These are phyloP conservation scores for Dendrolimus punctatus DNA, from an alignment of 1,140 invertebrate genomes.

Conservation along the genomic window DNA sequence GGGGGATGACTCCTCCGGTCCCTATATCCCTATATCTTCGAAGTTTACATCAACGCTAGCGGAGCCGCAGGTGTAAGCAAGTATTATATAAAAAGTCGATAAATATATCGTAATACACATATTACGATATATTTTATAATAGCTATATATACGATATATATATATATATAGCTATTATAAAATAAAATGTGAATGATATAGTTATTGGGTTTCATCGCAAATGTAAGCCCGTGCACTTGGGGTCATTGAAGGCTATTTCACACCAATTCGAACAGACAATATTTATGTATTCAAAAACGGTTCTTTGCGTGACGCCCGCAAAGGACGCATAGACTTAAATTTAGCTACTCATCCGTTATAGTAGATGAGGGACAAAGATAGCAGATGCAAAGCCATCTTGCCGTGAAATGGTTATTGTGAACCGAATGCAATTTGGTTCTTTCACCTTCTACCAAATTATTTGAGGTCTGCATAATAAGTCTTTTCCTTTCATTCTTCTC, in stretches of 20 bases:
- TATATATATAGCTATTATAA: neutral
- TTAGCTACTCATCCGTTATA: constrained; percentile 18
- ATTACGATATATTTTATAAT: too few relatives aligned
- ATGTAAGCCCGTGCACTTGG: constrained; percentile 14
- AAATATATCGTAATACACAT: neutral
- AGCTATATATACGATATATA: neutral
- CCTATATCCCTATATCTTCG: too few relatives aligned
- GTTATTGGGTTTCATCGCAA: constrained; percentile 1
- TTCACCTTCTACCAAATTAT: too few relatives aligned
- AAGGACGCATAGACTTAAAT: constrained; percentile 14
- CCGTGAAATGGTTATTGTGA: too few relatives aligned
- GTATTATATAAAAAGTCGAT: too few relatives aligned
- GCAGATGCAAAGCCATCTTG: too few relatives aligned
- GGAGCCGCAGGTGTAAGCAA: too few relatives aligned
- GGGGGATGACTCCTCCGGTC: too few relatives aligned
- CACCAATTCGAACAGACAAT: constrained; percentile 22
- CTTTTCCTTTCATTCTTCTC: too few relatives aligned
- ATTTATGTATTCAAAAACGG: constrained; percentile 20
- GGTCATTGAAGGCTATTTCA: constrained; percentile 20
- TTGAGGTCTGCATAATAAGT: too few relatives aligned
- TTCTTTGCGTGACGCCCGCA: constrained; percentile 16
- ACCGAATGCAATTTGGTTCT: too few relatives aligned
- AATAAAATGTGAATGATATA: neutral
- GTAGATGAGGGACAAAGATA: constrained; percentile 6
- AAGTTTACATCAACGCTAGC: too few relatives aligned